Evolutionary conservation across 2,888 invertebrate genomes (phyloP).

Genomic region (Tetragonula carbonaria): DNA sequence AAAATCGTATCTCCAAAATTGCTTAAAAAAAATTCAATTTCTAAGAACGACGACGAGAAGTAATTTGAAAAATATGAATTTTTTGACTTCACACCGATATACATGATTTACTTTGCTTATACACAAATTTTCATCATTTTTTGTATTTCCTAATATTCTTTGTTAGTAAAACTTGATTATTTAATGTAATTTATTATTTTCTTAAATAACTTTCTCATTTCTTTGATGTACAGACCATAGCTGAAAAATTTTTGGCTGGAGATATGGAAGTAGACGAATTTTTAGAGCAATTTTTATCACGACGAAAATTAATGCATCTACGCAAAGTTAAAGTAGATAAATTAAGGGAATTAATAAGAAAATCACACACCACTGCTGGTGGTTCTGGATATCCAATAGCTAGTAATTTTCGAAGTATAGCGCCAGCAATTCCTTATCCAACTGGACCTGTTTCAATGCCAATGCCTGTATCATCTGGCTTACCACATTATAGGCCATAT

Average conservation of each 20-base stretch:
- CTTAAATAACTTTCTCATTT: conserved; percentile 1
- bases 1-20: no score
- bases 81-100: no score
- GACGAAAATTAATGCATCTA: conserved; percentile 91
- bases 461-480: conserved; percentile 85
- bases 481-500: conserved; percentile 71
- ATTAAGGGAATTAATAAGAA: conserved; percentile 90
- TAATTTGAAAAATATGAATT: no score
- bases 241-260: conserved; percentile 92
- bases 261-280: conserved; percentile 92
- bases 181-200: neutral
- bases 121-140: neutral
- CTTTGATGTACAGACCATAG: conserved; percentile 85
- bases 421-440: conserved; percentile 87
- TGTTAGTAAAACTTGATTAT: neutral
- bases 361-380: conserved; percentile 76
- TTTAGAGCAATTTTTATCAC: conserved; percentile 91
- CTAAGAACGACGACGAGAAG: no score
- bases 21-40: no score
- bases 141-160: neutral
- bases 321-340: conserved; percentile 97
- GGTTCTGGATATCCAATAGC: conserved; percentile 76
- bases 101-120: no score
- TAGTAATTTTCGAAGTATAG: conserved; percentile 84
- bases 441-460: conserved; percentile 91